A percentile compares a stretch with the other conserved stretches of the same genome.
phyloP scores from a whole-genome alignment of 2,797 vertebrate genomes.

The Gobionotothen gibberifrons region DNA sequence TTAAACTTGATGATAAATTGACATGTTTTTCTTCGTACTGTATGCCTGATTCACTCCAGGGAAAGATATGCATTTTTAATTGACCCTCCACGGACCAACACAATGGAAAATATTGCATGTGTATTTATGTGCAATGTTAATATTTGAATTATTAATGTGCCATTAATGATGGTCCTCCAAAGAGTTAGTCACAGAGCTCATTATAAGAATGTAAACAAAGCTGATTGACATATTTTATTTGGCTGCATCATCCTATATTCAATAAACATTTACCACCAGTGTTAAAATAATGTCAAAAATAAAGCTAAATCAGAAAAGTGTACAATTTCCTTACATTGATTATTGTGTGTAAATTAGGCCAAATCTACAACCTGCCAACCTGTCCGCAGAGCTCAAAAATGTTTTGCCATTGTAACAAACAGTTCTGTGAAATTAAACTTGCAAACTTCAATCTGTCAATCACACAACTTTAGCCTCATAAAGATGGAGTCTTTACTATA shows the following conservation, averaged over 20 bases:
- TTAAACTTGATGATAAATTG: background rate
- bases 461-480: background rate
- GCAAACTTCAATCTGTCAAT: background rate
- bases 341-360: background rate
- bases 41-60: slow-evolving; percentile 12
- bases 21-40: slow-evolving; percentile 21
- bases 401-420: background rate
- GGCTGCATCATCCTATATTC: background rate
- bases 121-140: slow-evolving; percentile 27
- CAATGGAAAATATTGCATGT: background rate
- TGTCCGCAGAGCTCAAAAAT: background rate
- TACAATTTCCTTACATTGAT: background rate
- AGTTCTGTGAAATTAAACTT: background rate
- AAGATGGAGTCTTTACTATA: background rate
- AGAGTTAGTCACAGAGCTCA: slow-evolving; percentile 28
- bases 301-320: background rate
- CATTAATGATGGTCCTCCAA: slow-evolving; percentile 50
- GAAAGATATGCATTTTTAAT: slow-evolving; percentile 54
- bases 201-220: slow-evolving; percentile 44
- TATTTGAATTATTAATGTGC: slow-evolving; percentile 69
- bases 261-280: background rate
- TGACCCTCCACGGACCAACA: slow-evolving; percentile 37
- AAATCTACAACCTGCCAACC: background rate
- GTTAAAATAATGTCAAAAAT: background rate
- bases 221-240: slow-evolving; percentile 1